Evolutionary conservation across 2,113 vertebrate species (phyloP), one percentile per base, ranked within the genome.

Genomic region (Sander vitreus): DNA sequence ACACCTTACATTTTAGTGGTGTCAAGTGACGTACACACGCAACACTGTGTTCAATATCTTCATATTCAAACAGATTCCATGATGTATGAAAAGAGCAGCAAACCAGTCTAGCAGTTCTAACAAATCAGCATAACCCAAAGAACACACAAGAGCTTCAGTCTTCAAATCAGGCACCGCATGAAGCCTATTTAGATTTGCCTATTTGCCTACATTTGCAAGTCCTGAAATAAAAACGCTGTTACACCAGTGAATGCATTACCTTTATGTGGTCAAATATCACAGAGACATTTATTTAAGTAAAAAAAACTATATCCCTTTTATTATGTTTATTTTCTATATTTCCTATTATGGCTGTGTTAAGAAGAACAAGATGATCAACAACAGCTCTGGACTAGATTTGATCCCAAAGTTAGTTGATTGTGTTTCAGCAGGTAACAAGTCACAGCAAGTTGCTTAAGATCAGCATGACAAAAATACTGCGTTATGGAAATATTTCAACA

Each of bases 121-220:
- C 54, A 76, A 81, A 84, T 70, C 69, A 66, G 27, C 73, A 72
- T 21, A 65, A 62, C 3, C 2, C 3, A 62, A 78, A 48, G n/a
- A 53, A 81, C 9, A 84, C 16, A 84, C 18, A 43, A 27, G 48
- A 43, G 70, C 18, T 54, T 18, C 30, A 57, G 55, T 76, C 60
- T 64, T 15, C 11, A 23, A 43, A 10, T 75, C 71, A 36, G 59
- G 15, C 13, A 36, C 14, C 10, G 39, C 0, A 13, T 60, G 25
- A 65, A 19, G 43, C 55, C 55, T 3, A 12, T 39, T 65, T 43
- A 65, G 27, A 69, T 76, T 51, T 50, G 58, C 50, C 58, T 72
- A 80, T 76, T 51, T 50, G 58, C 50, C 58, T 72, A 80, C 18
- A 80, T 80, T 84, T 76, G 54, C 36, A 81, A 74, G n/a, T 58